Base-by-base conservation (phyloP, 2,113 vertebrate species). In the Pollimyrus isidori region DNA sequence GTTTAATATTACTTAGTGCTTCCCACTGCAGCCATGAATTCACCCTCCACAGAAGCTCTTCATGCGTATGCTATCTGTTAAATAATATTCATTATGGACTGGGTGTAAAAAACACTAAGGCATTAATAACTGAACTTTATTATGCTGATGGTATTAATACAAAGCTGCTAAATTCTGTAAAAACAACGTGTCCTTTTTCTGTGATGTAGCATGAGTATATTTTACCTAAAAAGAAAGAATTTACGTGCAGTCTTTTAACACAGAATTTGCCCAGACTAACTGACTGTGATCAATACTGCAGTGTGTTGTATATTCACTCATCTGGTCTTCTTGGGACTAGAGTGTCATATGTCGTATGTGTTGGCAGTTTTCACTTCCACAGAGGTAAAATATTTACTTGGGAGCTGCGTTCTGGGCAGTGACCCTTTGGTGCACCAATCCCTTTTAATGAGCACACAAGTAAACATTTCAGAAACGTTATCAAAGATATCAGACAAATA, bases 391-490 rank as follows among this genome's bases (percentile, higher is more conserved):
- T 83, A 89, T 83, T 56, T 83, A 89, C 73, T 53, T 13, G 15
- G 30, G 49, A 53, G 35, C 30, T 3, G 69, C n/a, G 48, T 80
- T 82, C 48, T 89, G 13, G 19, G 48, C 7, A 82, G 62, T 76
- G 52, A 39, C 30, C 56, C 3, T 62, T 23, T 3, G 2, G 3
- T 62, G 39, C 39, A 62, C 10, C 5, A 1, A 46, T n/a, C 45
- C 62, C 42, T 23, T n/a, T 48, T 11, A 88, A 48, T 19, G 11
- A 30, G 49, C 7, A 5, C 35, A 26, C 45, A 39, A 69, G 87
- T 58, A 88, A 88, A 88, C 87, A 88, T 65, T 88, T 62, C 48
- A 26, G 2, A 86, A 86, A 50, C 11, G 46, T 86, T 86, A 86
- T 86, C 83, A 23, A 50, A 0, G 46, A 48, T 46, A 48, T 23